Conservation (phyloP, 2,888 invertebrate genomes). For the Digitonthophagus gazella region DNA sequence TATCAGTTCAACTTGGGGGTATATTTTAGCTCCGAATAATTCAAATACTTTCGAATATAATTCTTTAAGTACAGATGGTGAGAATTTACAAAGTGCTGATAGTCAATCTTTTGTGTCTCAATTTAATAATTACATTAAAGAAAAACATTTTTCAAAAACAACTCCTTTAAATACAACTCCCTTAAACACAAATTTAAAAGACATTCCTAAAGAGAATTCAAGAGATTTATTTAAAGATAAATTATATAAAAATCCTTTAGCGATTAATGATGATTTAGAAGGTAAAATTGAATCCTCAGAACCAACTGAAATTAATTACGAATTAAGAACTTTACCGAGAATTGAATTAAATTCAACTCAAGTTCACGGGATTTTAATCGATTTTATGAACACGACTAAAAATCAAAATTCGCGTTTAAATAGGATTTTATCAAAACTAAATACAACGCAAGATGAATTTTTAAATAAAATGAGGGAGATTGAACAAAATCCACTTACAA, state of each 20-base stretch:
- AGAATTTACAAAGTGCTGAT: slow-evolving; percentile 66
- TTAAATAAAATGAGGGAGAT: slow-evolving; percentile 82
- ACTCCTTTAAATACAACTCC: slow-evolving; percentile 18
- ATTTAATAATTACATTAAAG: slow-evolving; percentile 53
- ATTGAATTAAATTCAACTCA: slow-evolving; percentile 44
- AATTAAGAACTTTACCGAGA: slow-evolving; percentile 49
- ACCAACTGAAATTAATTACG: slow-evolving; percentile 47
- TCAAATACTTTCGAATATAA: slow-evolving; percentile 31
- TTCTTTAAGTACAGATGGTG: slow-evolving; percentile 53
- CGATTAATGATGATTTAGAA: slow-evolving; percentile 62
- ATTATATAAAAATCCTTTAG: slow-evolving; percentile 67
- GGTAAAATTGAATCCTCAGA: slow-evolving; percentile 42
- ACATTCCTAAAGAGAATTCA: slow-evolving; percentile 46
- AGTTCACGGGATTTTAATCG: slow-evolving; percentile 46
- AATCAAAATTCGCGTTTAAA: slow-evolving; percentile 69
- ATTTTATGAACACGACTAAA: slow-evolving; percentile 60
- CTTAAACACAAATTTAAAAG: slow-evolving; percentile 35
- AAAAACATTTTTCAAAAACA: slow-evolving; percentile 42
- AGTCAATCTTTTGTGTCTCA: slow-evolving; percentile 67
- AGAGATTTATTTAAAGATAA: slow-evolving; percentile 64
- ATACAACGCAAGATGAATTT: slow-evolving; percentile 71
- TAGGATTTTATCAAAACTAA: slow-evolving; percentile 72
- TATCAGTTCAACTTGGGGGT: slow-evolving; percentile 45
- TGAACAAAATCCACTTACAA: slow-evolving; percentile 71
- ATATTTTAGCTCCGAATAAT: slow-evolving; percentile 42